Base-by-base conservation (phyloP, 2,113 vertebrate species). In the Tamias sibiricus region DNA sequence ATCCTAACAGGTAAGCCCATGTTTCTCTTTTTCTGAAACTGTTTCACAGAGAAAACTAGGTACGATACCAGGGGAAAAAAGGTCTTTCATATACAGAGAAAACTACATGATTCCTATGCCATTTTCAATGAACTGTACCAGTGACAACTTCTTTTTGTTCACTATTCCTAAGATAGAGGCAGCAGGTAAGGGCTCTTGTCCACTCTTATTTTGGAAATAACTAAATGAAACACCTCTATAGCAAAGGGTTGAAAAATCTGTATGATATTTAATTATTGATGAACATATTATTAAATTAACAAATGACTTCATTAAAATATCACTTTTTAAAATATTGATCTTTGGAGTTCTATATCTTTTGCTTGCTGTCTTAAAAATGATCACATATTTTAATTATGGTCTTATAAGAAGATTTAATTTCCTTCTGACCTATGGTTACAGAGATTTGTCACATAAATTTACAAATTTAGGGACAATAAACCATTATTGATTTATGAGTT, bases 201-300 rank as follows among this genome's bases (percentile, higher is more conserved):
- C 12, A 90, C 69, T 94, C 82, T 90, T 69, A 54, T 32, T 90
- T 92, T 94, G 57, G 10, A 86, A 87, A 42, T 2, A 71, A 44
- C 44, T 74, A 37, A 90, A 84, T 26, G 71, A 94, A 92, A 76
- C 81, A 24, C 44, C 13, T 16, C 20, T 66, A 37, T 0, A 79
- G 11, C 16, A 83, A 35, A 72, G 1, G 44, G 2, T 14, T 83
- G 35, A 57, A 22, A n/a, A 81, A 54, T 6, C 2, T 84, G 37
- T 42, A 40, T 57, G 8, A 44, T 59, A 74, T 77, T 35, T 32
- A 93, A 40, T 75, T 57, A 22, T 37, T 69, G 44, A 79, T 3
- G 12, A 83, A 59, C 42, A 40, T 44, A 47, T 76, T 81, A 49
- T 40, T 89, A 52, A 44, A 9, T 35, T 72, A 88, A 80, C 80